Evolutionary conservation across 2,797 vertebrate species (phyloP), one percentile per base, ranked within the genome.

Genomic region (Acanthornis magna): DNA sequence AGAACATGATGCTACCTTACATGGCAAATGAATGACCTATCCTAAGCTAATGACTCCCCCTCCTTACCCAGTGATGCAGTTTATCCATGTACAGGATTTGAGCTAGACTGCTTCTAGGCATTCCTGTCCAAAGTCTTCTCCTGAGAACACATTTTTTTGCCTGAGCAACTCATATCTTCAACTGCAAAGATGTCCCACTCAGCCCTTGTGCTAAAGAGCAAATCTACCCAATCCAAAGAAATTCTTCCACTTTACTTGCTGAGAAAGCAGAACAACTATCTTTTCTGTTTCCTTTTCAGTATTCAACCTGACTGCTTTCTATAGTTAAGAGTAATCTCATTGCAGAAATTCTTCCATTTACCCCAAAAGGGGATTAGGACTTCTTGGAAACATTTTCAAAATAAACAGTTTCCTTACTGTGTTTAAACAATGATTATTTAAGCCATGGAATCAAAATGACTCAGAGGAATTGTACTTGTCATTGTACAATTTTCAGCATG

Each of bases 301-400:
- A 66, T 66, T 82, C 55, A 76, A 34, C 18, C 71, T 48, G 23
- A 65, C n/a, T 77, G 38, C n/a, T 66, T 81, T 66, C 36, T 75
- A 70, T 38, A 47, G 62, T 55, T 71, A 60, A 77, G 65, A 86
- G 53, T 32, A 95, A 89, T 48, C 29, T 70, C 53, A 45, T 2
- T 57, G 55, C n/a, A 91, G 48, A 85, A 96, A 78, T 61, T 65
- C 57, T 65, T 93, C 65, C 53, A 85, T 79, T 76, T 82, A 74
- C 36, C 66, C 76, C 91, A 82, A 89, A 92, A 83, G 30, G 61
- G 58, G 54, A 93, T 92, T 89, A 93, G 61, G 16, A 68, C 53
- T 60, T 88, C 74, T 92, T 88, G 60, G 65, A 96, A 94, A 92
- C 40, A 80, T 77, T 91, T 89, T 80, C 58, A 70, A 95, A 80